These are phyloP conservation scores for Mimas tiliae DNA, from an alignment of 2,888 invertebrate species.

Conservation along the genomic window DNA sequence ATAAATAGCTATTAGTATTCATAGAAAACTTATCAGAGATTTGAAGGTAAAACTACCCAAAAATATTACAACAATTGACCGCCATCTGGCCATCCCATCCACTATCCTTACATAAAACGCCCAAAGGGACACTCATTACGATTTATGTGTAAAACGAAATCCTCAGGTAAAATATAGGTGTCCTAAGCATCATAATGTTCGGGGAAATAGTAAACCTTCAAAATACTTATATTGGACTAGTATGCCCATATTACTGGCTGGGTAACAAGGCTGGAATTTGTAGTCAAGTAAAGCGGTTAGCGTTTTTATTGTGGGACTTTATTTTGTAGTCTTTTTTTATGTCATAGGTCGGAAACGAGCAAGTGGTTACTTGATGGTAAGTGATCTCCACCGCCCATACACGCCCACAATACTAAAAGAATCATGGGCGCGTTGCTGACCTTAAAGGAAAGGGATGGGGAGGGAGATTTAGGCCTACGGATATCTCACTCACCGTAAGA, in stretches of 20 bases:
- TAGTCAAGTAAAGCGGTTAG: not conserved
- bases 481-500: too few species aligned
- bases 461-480: too few species aligned
- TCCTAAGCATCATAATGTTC: constrained; percentile 28
- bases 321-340: too few species aligned
- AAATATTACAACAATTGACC: constrained; percentile 6
- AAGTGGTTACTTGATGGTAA: too few species aligned
- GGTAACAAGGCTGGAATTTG: constrained; percentile 26
- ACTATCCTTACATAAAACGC: constrained; percentile 17
- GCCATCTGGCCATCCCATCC: not conserved
- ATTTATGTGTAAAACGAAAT: constrained; percentile 29
- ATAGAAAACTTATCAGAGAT: not conserved
- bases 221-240: constrained; percentile 35
- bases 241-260: constrained; percentile 36
- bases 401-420: too few species aligned
- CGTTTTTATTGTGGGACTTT: not conserved
- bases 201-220: constrained; percentile 33
- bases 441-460: too few species aligned
- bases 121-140: constrained; percentile 23
- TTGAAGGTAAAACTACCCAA: not conserved
- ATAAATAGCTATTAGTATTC: too few species aligned
- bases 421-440: too few species aligned
- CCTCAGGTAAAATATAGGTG: constrained; percentile 30
- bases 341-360: too few species aligned
- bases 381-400: too few species aligned